Percentiles rank a stretch among this genome's conserved stretches.
phyloP scores from a whole-genome alignment of 2,113 vertebrate genomes.

The Struthidea cinerea region DNA sequence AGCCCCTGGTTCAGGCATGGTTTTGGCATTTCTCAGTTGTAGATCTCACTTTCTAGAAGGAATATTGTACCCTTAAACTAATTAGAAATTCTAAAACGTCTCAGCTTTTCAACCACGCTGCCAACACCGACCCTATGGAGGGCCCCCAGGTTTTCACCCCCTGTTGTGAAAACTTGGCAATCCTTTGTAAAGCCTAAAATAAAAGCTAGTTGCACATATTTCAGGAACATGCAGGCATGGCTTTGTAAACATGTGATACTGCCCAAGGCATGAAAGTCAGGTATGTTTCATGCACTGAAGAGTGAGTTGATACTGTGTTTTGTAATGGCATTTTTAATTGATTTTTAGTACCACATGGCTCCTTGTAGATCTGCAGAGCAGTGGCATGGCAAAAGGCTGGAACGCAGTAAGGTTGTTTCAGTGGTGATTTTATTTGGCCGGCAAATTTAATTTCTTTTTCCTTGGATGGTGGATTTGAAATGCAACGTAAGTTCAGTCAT shows the following conservation, averaged over 20 bases:
- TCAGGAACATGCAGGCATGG: neutral
- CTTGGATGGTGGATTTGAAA: neutral
- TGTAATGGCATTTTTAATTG: neutral
- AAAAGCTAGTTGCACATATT: neutral
- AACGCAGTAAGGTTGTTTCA: neutral
- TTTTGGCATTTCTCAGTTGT: neutral
- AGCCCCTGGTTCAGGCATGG: neutral
- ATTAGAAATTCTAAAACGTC: neutral
- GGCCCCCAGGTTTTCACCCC: too few species aligned
- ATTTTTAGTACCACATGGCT: neutral
- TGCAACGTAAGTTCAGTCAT: neutral
- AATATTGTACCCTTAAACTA: neutral
- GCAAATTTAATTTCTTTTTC: slow-evolving; percentile 5
- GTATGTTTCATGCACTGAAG: neutral
- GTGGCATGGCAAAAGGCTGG: neutral
- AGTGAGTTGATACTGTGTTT: neutral
- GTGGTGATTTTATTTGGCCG: neutral
- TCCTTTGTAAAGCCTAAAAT: neutral
- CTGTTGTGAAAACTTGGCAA: neutral
- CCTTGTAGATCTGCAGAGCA: neutral
- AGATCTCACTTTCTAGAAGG: neutral
- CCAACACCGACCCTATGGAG: neutral
- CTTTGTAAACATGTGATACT: neutral
- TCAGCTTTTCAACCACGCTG: neutral
- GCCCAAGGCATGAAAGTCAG: neutral